These are phyloP conservation scores for Meteorus sp. DNA, from an alignment of 1,140 invertebrate species.

Conservation along the genomic window DNA sequence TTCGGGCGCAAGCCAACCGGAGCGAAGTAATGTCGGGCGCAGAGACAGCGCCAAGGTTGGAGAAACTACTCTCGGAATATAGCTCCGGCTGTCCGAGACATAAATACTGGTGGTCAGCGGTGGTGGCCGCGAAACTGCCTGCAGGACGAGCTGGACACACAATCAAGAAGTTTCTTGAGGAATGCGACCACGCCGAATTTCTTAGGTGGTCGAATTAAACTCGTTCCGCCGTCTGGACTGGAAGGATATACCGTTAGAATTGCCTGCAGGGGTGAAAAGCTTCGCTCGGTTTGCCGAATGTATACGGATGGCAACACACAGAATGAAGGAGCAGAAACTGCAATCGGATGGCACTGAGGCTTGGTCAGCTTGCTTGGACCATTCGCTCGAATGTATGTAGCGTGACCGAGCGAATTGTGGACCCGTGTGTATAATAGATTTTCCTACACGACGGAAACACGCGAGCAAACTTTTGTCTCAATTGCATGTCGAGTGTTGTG, in stretches of 20 bases:
- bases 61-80: constrained; percentile 12
- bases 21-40: neutral
- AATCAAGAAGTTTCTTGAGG: constrained; percentile 52
- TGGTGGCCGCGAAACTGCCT: constrained; percentile 39
- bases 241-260: constrained; percentile 4
- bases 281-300: constrained; percentile 6
- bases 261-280: neutral
- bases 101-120: constrained; percentile 50
- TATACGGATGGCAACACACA: neutral
- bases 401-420: constrained; percentile 26
- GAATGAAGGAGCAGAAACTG: neutral
- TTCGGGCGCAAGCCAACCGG: neutral
- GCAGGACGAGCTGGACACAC: constrained; percentile 41
- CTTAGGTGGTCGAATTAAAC: constrained; percentile 51
- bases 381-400: constrained; percentile 19
- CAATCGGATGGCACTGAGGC: constrained; percentile 18
- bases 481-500: neutral
- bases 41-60: constrained; percentile 13
- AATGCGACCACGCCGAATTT: constrained; percentile 49
- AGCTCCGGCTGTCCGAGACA: constrained; percentile 41
- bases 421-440: constrained; percentile 29
- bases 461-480: neutral
- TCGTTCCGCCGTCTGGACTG: constrained; percentile 34
- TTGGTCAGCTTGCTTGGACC: constrained; percentile 22
- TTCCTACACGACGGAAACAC: neutral